Evolutionary conservation across 2,113 vertebrate genomes (phyloP).

Genomic region (Turnix velox): DNA sequence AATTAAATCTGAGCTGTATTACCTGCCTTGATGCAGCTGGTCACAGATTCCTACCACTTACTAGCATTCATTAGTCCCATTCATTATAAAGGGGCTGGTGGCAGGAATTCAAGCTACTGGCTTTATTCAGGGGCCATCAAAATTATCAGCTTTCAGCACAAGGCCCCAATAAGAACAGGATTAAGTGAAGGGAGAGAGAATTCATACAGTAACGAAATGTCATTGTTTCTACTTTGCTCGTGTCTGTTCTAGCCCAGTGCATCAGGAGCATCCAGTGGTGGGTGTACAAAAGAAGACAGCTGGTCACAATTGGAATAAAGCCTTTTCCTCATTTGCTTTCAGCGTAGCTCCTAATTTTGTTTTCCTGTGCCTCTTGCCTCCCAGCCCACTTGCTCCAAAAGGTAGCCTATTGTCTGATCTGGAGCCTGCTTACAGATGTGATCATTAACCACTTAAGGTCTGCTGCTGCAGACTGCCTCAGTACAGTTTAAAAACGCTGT

Average conservation of each 20-base stretch:
- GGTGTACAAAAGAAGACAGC: slow-evolving; percentile 64
- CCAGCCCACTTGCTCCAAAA: background rate
- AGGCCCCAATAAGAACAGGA: slow-evolving; percentile 71
- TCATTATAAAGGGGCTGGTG: slow-evolving; percentile 91
- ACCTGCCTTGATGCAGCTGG: slow-evolving; percentile 95
- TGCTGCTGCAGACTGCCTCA: background rate
- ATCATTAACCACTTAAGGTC: slow-evolving; percentile 38
- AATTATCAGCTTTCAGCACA: slow-evolving; percentile 80
- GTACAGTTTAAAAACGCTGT: background rate
- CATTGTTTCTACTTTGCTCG: slow-evolving; percentile 69
- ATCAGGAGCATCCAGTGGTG: slow-evolving; percentile 61
- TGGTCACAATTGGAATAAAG: slow-evolving; percentile 57
- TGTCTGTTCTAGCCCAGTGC: slow-evolving; percentile 54
- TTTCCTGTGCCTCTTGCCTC: slow-evolving; percentile 18
- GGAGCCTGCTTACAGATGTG: slow-evolving; percentile 32
- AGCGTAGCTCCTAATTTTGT: slow-evolving; percentile 38
- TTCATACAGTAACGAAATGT: slow-evolving; percentile 76
- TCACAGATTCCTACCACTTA: slow-evolving; percentile 86
- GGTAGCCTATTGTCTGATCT: slow-evolving; percentile 17
- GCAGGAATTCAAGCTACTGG: slow-evolving; percentile 88
- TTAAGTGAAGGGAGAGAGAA: slow-evolving; percentile 73
- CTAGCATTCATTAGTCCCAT: slow-evolving; percentile 94
- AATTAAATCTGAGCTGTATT: slow-evolving; percentile 97
- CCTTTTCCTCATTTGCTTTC: slow-evolving; percentile 49
- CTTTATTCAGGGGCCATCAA: slow-evolving; percentile 79